Evolutionary conservation across 2,888 invertebrate genomes (phyloP), one percentile per base, ranked within the genome.

Genomic region (Megamerina dolium): DNA sequence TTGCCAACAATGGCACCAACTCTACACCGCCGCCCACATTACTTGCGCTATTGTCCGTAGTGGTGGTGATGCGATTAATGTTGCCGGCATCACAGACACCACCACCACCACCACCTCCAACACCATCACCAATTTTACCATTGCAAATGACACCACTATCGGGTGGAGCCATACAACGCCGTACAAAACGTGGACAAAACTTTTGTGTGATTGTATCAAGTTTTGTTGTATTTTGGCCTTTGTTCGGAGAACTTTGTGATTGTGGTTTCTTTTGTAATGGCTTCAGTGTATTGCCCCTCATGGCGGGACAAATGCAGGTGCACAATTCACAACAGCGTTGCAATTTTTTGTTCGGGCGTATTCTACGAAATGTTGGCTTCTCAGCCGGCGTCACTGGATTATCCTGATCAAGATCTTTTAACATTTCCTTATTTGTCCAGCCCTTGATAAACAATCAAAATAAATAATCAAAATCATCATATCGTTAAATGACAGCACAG

Each of bases 1-100:
- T 77, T 17, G 85, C 83, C 51, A 88, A 68, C 37, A 88, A 71
- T 3, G 87, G 84, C 42, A 87, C 87, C 59, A 88, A 73, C 69
- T 87, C 87, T 37, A 85, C 78, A 17, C 86, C 87, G 16, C 82
- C 82, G 5, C 79, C 81, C 49, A 76, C 63, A 48, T 76, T 60
- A 14, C 50, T 41, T 17, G 46, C 45, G 41, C 48, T 46, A 33
- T 48, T 49, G 39, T 54, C 52, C 8, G 51, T 49, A 68, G 12
- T 57, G 37, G 43, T 55, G 58, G 13, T 46, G 45, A 57, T 52
- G 49, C 14, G 19, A 41, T 36, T 46, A 48, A 16, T 19, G 19
- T 30, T 21, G 16, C 45, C 44, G 39, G 17, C 39, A 19, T 12
- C 31, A 13, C 3, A 12, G 17, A 43, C 44, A 14, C 43, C 31